Base-by-base conservation (phyloP, 2,888 invertebrate genomes). In the Catocala fraxini region DNA sequence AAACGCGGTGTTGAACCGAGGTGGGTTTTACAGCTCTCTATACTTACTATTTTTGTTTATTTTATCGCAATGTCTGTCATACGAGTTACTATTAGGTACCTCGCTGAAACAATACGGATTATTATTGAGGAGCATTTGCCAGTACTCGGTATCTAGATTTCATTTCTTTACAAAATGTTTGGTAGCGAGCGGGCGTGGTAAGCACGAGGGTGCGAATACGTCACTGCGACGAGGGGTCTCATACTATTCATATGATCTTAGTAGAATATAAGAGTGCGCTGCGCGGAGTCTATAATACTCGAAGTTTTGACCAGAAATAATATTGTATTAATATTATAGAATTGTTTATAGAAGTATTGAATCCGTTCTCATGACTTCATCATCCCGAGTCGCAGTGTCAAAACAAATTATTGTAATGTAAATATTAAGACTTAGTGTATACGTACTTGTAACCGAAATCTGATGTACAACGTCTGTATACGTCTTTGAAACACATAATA, bases 391-490 rank as follows among this genome's bases (percentile, higher is more conserved):
- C 76, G 74, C 74, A 77, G 74, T 79, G 70, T 74, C 65, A 68
- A 71, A 76, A 76, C 69, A 70, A 68, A 78, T 76, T 63, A 72
- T 59, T 75, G 69, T 84, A 83, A 77, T 90, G 89, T 90, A 90
- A 82, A 90, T 90, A 90, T 79, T 85, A 85, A 82, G 77, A 76
- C 66, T 77, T 86, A 88, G 83, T 77, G 75, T 83, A 78, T 86
- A 87, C 81, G 76, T 89, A 77, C 84, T 86, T 85, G 81, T 88
- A 89, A 89, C 83, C 79, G 86, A 89, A 92, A 92, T 90, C 92
- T 92, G 91, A 92, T 93, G 93, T 94, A 94, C 93, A 94, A 93
- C 88, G 90, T 91, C 88, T 90, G 93, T 93, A 93, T 93, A 93
- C 93, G 93, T 91, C 87, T 87, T 60, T 86, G 83, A 84, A 85